Percentiles rank a stretch among this genome's conserved stretches.
These are phyloP conservation scores for Mechanitis mazaeus DNA, from an alignment of 2,888 invertebrate species.

Conservation along the genomic window DNA sequence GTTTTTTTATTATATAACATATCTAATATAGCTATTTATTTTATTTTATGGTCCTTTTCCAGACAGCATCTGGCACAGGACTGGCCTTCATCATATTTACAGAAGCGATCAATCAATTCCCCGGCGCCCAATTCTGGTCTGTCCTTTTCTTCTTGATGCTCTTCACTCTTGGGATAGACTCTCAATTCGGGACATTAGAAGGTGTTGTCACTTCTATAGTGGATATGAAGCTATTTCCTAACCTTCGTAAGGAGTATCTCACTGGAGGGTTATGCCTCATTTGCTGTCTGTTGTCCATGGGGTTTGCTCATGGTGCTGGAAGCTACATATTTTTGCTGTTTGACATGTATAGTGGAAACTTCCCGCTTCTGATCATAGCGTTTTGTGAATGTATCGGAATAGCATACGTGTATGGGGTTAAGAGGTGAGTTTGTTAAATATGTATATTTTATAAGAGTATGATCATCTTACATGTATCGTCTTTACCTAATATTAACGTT, in stretches of 20 bases:
- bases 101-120: slow-evolving; percentile 98
- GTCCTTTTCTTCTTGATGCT: slow-evolving; percentile 97
- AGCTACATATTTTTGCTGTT: slow-evolving; percentile 96
- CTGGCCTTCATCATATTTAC: slow-evolving; percentile 98
- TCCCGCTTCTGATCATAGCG: slow-evolving; percentile 93
- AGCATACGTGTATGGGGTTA: slow-evolving; percentile 94
- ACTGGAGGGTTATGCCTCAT: slow-evolving; percentile 88
- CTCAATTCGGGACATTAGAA: slow-evolving; percentile 96
- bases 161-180: slow-evolving; percentile 96
- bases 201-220: slow-evolving; percentile 97
- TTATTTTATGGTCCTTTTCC: slow-evolving; percentile 38
- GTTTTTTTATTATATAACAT: too few species aligned
- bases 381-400: slow-evolving; percentile 95
- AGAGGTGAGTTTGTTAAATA: slow-evolving; percentile 77
- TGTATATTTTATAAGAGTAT: background rate
- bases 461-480: too few species aligned
- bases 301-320: slow-evolving; percentile 94
- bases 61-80: slow-evolving; percentile 98
- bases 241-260: slow-evolving; percentile 90
- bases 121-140: slow-evolving; percentile 97
- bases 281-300: slow-evolving; percentile 91
- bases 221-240: slow-evolving; percentile 95
- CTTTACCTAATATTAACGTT: too few species aligned
- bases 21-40: too few species aligned
- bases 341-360: slow-evolving; percentile 95